These are phyloP conservation scores for Drosophila nr. fundita DNA, from an alignment of 2,888 invertebrate species.

Conservation along the genomic window DNA sequence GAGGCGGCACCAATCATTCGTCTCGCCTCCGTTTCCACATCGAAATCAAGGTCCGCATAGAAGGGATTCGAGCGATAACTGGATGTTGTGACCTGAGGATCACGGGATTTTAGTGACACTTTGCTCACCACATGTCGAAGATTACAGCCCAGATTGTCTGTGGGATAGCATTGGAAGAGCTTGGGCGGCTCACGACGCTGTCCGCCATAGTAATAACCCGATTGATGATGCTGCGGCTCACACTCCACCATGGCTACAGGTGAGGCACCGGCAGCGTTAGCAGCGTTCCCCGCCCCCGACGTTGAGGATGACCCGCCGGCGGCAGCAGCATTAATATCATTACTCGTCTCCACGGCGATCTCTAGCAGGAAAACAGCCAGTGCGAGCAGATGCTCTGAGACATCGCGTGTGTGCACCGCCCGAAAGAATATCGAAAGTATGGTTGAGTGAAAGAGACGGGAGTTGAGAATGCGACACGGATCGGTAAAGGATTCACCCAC, in stretches of 20 bases:
- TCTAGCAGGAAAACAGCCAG: conserved; percentile 94
- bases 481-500: conserved; percentile 89
- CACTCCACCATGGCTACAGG: conserved; percentile 81
- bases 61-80: conserved; percentile 87
- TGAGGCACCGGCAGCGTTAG: background rate
- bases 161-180: conserved; percentile 88
- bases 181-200: conserved; percentile 83
- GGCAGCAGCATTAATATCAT: conserved; percentile 59
- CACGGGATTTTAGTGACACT: conserved; percentile 87
- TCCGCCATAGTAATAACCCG: conserved; percentile 72
- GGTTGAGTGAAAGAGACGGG: conserved; percentile 84
- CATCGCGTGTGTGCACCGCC: conserved; percentile 90
- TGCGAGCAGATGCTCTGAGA: conserved; percentile 95
- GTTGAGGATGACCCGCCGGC: background rate
- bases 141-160: conserved; percentile 91
- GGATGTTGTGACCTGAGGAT: conserved; percentile 86
- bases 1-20: conserved; percentile 84
- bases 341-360: conserved; percentile 88
- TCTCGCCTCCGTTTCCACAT: conserved; percentile 86
- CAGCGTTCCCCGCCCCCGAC: background rate
- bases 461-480: conserved; percentile 86
- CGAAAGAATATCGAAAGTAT: conserved; percentile 93
- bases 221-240: conserved; percentile 70
- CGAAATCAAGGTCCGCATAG: conserved; percentile 92
- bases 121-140: conserved; percentile 89